Evolutionary conservation across 1,140 invertebrate genomes (phyloP).

Genomic region (Phymorhynchus buccinoides): DNA sequence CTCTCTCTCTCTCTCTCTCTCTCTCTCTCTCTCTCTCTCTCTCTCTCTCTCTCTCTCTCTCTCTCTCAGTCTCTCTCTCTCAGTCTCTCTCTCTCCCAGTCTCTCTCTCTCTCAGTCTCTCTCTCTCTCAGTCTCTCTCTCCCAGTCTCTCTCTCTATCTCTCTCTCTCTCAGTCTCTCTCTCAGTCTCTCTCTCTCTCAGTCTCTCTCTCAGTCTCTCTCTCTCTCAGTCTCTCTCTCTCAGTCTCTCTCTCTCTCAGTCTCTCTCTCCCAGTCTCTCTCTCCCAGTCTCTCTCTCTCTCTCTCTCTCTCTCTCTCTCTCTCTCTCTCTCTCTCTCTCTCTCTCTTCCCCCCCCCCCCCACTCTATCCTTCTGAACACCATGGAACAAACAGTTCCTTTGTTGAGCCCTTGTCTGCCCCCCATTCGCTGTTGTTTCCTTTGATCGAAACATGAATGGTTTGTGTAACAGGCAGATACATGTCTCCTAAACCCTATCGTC

Average conservation of each 20-base stretch:
- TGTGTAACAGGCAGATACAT: too few species aligned
- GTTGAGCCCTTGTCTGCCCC: too few species aligned
- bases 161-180: neutral
- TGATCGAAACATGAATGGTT: too few species aligned
- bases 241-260: neutral
- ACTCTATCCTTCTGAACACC: neutral
- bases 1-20: conserved; percentile 9
- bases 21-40: conserved; percentile 19
- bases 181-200: neutral
- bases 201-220: neutral
- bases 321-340: conserved; percentile 17
- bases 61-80: neutral
- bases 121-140: neutral
- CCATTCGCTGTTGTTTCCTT: too few species aligned
- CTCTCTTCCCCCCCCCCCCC: neutral
- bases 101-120: neutral
- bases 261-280: too few species aligned
- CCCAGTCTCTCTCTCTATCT: too few species aligned
- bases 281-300: too few species aligned
- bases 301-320: neutral
- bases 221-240: neutral
- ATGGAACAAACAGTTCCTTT: too few species aligned
- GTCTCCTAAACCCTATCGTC: too few species aligned
- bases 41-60: neutral
- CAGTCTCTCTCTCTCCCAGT: too few species aligned